phyloP scores from a whole-genome alignment of 1,140 invertebrate genomes.

The Charaxes varanes region DNA sequence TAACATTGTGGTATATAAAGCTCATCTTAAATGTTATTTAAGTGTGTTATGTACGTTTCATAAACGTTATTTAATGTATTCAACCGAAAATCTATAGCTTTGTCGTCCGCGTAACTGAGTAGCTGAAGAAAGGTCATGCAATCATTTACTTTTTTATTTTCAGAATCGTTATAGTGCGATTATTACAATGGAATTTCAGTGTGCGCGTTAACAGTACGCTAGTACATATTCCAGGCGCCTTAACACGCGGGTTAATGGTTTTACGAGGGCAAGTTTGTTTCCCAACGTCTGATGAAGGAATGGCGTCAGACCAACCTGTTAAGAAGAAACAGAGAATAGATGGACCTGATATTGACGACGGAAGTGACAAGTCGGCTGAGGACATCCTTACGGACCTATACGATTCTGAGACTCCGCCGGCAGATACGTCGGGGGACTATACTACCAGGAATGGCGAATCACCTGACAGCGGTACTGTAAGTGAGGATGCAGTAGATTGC shows the following conservation, averaged over 20 bases:
- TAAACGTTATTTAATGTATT: conserved; percentile 1
- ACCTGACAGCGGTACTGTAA: conserved; percentile 64
- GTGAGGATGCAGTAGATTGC: conserved; percentile 70
- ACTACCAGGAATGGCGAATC: conserved; percentile 56
- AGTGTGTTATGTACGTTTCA: too few species aligned
- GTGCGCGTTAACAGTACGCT: conserved; percentile 8
- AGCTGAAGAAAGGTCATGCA: conserved; percentile 71
- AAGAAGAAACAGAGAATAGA: conserved; percentile 83
- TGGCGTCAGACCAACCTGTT: conserved; percentile 82
- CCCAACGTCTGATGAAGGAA: conserved; percentile 62
- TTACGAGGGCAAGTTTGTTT: conserved; percentile 46
- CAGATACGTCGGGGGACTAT: conserved; percentile 49
- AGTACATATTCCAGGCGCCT: conserved; percentile 10
- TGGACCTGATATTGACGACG: conserved; percentile 73
- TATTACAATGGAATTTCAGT: conserved; percentile 12
- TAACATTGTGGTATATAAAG: conserved; percentile 11
- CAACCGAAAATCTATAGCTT: conserved; percentile 38
- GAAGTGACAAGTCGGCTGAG: conserved; percentile 71
- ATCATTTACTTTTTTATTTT: conserved; percentile 58
- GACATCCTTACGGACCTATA: conserved; percentile 59
- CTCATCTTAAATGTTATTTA: background rate
- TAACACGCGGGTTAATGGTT: conserved; percentile 33
- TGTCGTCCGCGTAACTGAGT: conserved; percentile 72
- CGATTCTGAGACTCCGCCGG: conserved; percentile 47
- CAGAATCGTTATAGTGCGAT: conserved; percentile 33